Evolutionary conservation across 1,140 invertebrate genomes (phyloP), one percentile per base, ranked within the genome.

Genomic region (Geopemphigus sp.): DNA sequence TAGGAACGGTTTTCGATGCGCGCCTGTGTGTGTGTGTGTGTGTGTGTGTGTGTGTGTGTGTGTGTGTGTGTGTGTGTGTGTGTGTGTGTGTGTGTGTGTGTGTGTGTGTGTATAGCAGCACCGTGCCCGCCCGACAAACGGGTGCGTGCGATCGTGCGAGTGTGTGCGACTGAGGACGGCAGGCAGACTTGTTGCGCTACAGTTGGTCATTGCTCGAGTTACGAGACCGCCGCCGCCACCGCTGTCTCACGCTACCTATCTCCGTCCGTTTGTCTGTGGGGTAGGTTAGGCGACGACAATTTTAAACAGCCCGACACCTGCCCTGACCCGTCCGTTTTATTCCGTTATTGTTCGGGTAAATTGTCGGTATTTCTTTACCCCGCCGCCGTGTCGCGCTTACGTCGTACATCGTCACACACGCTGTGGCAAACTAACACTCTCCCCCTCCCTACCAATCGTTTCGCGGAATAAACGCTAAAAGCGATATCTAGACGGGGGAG

Each of bases 131-230:
- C n/a, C n/a, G n/a, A 24, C 29, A 61, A 61, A 24, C 17, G 26
- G 26, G 59, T 61, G 24, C 29, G 24, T 61, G 15, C 29, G 17
- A 22, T 24, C 26, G 24, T 29, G 39, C 11, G 1, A 15, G 70
- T 73, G 70, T 64, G 70, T 56, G 50, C 59, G 72, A 57, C 72
- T 74, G 72, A n/a, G n/a, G n/a, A n/a, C 50, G 26, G 70, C 63
- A 32, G n/a, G 66, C n/a, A 12, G 39, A 78, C 74, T 78, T 78
- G 74, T 78, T 78, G 74, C 74, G 24, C 45, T 50, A 78, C 57
- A 26, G 24, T 61, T 10, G 56, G 57, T 61, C n/a, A 47, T 50
- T 12, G 74, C 6, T 26, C 14, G 50, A 22, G 45, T 70, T 50
- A 32, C 68, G 15, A 19, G 54, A 56, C 6, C 19, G 54, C n/a